Base-by-base conservation (phyloP, 1,140 invertebrate genomes). In the Microplitis demolitor region DNA sequence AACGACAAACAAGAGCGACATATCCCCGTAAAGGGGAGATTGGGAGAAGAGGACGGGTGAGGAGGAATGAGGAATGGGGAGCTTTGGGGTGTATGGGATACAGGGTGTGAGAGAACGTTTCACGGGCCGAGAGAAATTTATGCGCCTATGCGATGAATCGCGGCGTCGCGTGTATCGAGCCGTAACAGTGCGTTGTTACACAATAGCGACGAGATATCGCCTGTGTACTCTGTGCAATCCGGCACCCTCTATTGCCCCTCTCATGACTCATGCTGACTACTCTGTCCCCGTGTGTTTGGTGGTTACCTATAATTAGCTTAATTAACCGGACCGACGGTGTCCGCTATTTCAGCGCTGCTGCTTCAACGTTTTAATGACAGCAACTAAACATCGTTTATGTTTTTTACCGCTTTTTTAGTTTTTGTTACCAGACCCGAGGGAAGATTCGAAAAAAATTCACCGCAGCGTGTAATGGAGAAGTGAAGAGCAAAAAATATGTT, bases 241-340 rank as follows among this genome's bases (percentile, higher is more conserved):
- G 14, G 61, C 35, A 39, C 61, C 31, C 14, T 37, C 56, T 56
- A 50, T 60, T 14, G 13, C 68, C 13, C 56, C 6, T 39, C n/a
- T 35, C 68, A 8, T 45, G 14, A 37, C 66, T 69, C 56, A 54
- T 33, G 62, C 60, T 11, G 39, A 11, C 39, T 35, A 62, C 5
- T 14, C 45, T 24, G 39, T 45, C 39, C 39, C 39, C 31, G 34
- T 69, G 45, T 56, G 39, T 68, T 37, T 37, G 62, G 68, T 69
- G 69, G 69, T 71, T 31, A 34, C 54, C 64, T 70, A 69, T 74
- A 74, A 74, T 74, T 74, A 74, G 69, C 68, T 67, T 74, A 74
- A 75, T 75, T 72, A 75, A 72, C 74, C 70, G 70, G 56, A 62
- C 56, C 56, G 14, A 64, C 37, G 16, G 39, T 45, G 39, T 45